Evolutionary conservation across 2,797 vertebrate genomes (phyloP).

Genomic region (Poeciliopsis presidionis): DNA sequence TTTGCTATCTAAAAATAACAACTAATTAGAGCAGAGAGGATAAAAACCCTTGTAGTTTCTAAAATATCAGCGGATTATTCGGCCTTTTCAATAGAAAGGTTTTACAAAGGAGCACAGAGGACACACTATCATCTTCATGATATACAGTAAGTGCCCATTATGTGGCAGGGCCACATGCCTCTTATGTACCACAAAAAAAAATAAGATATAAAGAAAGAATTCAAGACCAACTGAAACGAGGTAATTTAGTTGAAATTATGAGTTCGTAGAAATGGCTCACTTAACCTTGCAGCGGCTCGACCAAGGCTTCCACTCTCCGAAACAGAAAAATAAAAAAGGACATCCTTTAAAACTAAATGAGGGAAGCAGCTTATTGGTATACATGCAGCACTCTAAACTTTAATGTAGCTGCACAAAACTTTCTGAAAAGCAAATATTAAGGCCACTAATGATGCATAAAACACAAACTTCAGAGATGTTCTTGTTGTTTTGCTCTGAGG

Average conservation of each 20-base stretch:
- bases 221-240: background rate
- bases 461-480: background rate
- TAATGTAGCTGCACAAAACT: background rate
- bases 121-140: slow-evolving; percentile 23
- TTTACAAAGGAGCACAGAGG: slow-evolving; percentile 21
- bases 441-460: background rate
- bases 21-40: background rate
- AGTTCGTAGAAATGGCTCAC: slow-evolving; percentile 11
- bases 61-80: background rate
- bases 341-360: background rate
- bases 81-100: slow-evolving; percentile 6
- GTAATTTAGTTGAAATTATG: slow-evolving; percentile 12
- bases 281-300: slow-evolving; percentile 6
- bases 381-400: background rate
- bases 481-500: background rate
- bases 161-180: slow-evolving; percentile 17
- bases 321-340: slow-evolving; percentile 2
- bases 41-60: background rate
- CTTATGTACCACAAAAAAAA: slow-evolving; percentile 14
- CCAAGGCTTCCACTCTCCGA: slow-evolving; percentile 29
- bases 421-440: background rate
- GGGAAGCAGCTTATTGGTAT: background rate
- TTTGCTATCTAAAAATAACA: background rate
- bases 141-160: background rate
- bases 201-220: slow-evolving; percentile 1